Evolutionary conservation across 2,113 vertebrate species (phyloP), one percentile per base, ranked within the genome.

Genomic region (Phrynocephalus versicolor): DNA sequence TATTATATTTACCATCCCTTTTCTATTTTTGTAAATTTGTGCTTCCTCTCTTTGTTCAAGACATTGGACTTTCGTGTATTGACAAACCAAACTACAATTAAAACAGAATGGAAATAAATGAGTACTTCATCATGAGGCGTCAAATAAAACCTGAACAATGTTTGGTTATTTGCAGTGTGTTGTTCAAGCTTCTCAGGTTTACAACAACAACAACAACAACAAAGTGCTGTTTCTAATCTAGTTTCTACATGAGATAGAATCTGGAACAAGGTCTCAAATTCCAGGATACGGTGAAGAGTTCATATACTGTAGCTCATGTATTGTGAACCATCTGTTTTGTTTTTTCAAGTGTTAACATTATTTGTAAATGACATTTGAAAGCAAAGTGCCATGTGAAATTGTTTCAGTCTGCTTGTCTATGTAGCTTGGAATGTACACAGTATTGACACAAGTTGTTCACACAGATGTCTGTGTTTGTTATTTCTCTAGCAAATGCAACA

Each of bases 341-440:
- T 51, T 51, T 51, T 45, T 39, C 27, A 25, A 35, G 10, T 23
- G 9, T 14, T 33, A 14, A 45, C 6, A 33, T 58, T 35, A 2
- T 23, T 23, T 33, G 45, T 33, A 76, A 76, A 55, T 58, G n/a
- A 58, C n/a, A 78, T 58, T 87, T 86, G 90, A 76, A 93, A 92
- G 81, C 72, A 64, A 60, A 27, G 86, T 58, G 74, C 73, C 84
- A 23, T 82, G 12, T 35, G 60, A 89, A 89, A 79, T 82, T 70
- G 33, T 76, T 3, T 15, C 35, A 19, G 70, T n/a, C 35, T 33
- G 13, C 6, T 14, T 3, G 3, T 7, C 5, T 79, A 30, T 76
- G 19, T 78, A 81, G 33, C 14, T 1, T 41, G 64, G 69, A 37
- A 41, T 2, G 2, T 0, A 0, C 2, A 0, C 39, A 72, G 51